phyloP scores from a whole-genome alignment of 92 coral and sea anemone species.

The Nematostella vectensis region DNA sequence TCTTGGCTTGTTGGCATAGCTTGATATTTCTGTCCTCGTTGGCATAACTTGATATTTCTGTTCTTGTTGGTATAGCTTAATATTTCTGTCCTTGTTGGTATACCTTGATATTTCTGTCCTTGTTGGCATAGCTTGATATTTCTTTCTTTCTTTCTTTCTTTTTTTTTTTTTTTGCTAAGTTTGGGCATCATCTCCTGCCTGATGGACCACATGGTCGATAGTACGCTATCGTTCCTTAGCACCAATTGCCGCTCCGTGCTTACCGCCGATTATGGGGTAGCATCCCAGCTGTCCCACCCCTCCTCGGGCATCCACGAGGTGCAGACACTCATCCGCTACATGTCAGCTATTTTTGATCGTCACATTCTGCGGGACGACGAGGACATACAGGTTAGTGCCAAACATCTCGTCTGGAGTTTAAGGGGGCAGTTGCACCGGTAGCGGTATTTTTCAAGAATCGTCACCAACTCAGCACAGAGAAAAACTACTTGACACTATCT shows the following conservation, averaged over 20 bases:
- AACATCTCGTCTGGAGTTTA: no score
- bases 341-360: slow-evolving; percentile 87
- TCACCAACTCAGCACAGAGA: no score
- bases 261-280: slow-evolving; percentile 49
- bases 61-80: no score
- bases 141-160: background rate
- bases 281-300: slow-evolving; percentile 34
- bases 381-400: slow-evolving; percentile 42
- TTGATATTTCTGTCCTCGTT: no score
- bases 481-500: no score
- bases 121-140: background rate
- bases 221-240: slow-evolving; percentile 56
- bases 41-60: no score
- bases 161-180: background rate
- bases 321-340: slow-evolving; percentile 63
- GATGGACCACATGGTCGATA: slow-evolving; percentile 87
- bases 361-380: slow-evolving; percentile 89
- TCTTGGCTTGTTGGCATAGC: no score
- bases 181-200: slow-evolving; percentile 80
- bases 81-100: no score
- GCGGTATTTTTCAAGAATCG: no score
- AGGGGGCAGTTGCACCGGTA: no score
- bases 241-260: slow-evolving; percentile 56
- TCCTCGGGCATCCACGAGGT: slow-evolving; percentile 79
- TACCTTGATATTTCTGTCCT: no score